Base-by-base conservation (phyloP, 2,888 invertebrate species). In the Diarsia brunnea region DNA sequence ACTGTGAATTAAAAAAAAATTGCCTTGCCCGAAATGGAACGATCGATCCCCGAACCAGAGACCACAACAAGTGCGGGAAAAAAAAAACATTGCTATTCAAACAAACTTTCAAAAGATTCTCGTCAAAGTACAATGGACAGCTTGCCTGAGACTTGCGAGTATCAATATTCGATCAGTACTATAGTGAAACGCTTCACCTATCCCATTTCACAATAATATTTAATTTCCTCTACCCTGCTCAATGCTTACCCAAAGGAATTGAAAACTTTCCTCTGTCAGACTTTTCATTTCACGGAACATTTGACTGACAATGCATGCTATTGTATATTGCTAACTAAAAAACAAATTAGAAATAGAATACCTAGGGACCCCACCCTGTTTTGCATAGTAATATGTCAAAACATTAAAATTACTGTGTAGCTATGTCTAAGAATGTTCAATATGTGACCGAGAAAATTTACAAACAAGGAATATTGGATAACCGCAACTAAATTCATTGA, bases 241-340 rank as follows among this genome's bases (percentile, higher is more conserved):
- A 70, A 14, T 66, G 27, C n/a, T 71, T 14, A n/a, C n/a, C n/a
- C n/a, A 16, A 43, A 31, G 66, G 8, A 55, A 73, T 73, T 67
- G 27, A 73, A 66, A 70, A 63, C 21, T 47, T 43, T 11, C 49
- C 19, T 2, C 21, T 31, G 31, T 53, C 60, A 69, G 55, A 64
- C 14, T 64, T 51, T 31, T 67, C n/a, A 49, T 49, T 66, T 61
- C 31, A 61, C n/a, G 21, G 21, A 71, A 47, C 24, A 47, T 65
- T 38, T 71, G 72, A 79, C 31, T 72, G 51, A 66, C 24, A 66
- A 16, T 51, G 11, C 60, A 71, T 60, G 58, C 55, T 38, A 53
- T 78, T 45, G 55, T 27, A 38, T 47, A 47, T 38, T 38, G 38
- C 24, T 38, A 14, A 14, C 8, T 49, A 51, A 51, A 68, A 14